Evolutionary conservation across 2,888 invertebrate genomes (phyloP).

Genomic region (Nemotelus pantherinus): DNA sequence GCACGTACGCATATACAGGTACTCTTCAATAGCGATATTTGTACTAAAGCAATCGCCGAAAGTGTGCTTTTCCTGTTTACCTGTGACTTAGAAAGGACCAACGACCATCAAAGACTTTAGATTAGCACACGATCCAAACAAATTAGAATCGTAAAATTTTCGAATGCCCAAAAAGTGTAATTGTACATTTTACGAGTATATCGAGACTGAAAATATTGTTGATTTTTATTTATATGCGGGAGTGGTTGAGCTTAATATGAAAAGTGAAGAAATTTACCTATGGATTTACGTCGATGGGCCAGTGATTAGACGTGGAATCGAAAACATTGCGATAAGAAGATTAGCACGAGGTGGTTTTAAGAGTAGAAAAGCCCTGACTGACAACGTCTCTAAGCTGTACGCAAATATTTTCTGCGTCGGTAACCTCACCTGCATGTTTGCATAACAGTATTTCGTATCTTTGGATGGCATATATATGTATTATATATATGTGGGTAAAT

Average conservation of each 20-base stretch:
- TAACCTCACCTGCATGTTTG: constrained; percentile 43
- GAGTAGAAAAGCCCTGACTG: constrained; percentile 21
- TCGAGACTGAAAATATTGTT: too few relatives aligned
- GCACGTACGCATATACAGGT: constrained; percentile 23
- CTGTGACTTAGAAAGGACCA: constrained; percentile 30
- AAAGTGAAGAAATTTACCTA: constrained; percentile 41
- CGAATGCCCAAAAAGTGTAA: too few relatives aligned
- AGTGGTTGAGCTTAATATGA: constrained; percentile 27
- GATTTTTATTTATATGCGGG: constrained; percentile 7
- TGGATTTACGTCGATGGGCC: constrained; percentile 26
- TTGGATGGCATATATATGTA: neutral
- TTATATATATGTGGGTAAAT: constrained; percentile 9
- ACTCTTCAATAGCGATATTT: constrained; percentile 19
- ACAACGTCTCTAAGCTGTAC: constrained; percentile 28
- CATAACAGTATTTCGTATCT: constrained; percentile 14
- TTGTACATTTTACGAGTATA: too few relatives aligned
- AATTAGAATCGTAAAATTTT: constrained; percentile 34
- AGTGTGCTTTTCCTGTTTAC: constrained; percentile 42
- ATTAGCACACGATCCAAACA: constrained; percentile 39
- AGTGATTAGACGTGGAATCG: constrained; percentile 18
- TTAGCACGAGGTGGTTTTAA: constrained; percentile 19
- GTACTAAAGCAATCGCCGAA: constrained; percentile 27
- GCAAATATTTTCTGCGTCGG: constrained; percentile 34
- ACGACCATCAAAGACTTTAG: constrained; percentile 12
- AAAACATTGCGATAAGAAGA: constrained; percentile 41